Conservation (phyloP, 2,113 vertebrate genomes). For the Turdus rufiventris region DNA sequence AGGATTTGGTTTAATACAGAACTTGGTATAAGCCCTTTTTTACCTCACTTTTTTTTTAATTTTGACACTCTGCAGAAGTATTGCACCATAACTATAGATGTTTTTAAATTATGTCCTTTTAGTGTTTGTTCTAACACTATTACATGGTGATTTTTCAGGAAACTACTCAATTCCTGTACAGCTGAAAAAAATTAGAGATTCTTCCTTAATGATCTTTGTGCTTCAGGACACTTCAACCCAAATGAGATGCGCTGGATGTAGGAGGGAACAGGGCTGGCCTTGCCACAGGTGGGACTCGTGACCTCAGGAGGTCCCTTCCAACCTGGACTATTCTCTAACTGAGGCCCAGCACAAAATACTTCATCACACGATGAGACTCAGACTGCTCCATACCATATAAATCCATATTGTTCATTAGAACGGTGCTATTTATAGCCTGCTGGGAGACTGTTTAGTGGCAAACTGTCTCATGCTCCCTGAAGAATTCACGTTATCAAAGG, state of each 20-base stretch:
- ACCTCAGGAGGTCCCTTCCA: neutral
- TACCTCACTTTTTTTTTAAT: neutral
- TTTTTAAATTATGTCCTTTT: neutral
- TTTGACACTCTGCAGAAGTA: neutral
- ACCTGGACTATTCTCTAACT: neutral
- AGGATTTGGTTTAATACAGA: neutral
- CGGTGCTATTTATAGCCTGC: slow-evolving; percentile 51
- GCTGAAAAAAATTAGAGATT: rapidly evolving
- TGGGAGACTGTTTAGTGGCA: slow-evolving; percentile 25
- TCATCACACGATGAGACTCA: neutral
- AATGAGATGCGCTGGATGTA: neutral
- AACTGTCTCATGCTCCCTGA: slow-evolving; percentile 13
- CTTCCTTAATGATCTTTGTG: neutral
- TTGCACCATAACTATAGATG: neutral
- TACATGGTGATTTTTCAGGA: neutral
- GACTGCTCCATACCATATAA: slow-evolving; percentile 49
- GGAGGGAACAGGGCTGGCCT: neutral
- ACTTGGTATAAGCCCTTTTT: neutral
- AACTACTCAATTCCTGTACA: neutral
- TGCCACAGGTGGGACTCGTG: neutral
- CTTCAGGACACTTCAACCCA: neutral
- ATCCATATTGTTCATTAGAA: neutral
- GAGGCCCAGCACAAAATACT: neutral
- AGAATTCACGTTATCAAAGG: slow-evolving; percentile 48
- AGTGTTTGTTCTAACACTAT: neutral